These are phyloP conservation scores for Astreopora myriophthalma DNA, from an alignment of 64 coral and sea anemone genomes.

Conservation along the genomic window DNA sequence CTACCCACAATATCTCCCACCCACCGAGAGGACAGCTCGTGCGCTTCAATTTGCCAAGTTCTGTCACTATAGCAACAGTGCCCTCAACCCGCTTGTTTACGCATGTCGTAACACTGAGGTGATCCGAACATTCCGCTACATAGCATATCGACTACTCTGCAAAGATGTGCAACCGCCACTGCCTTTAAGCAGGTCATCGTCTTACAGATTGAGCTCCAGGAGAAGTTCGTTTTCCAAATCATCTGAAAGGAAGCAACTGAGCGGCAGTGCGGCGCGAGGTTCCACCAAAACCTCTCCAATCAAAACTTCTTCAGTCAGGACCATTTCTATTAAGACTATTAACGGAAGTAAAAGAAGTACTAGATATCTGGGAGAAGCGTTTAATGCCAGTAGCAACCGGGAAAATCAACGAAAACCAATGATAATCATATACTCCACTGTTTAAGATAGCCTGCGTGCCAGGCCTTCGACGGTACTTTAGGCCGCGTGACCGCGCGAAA, in stretches of 20 bases:
- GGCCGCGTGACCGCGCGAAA: too few species aligned
- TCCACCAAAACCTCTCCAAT: neutral
- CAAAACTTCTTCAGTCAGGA: neutral
- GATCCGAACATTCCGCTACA: neutral
- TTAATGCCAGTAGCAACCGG: neutral
- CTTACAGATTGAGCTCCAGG: neutral
- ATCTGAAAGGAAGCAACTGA: neutral
- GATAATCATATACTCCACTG: neutral
- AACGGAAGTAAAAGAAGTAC: neutral
- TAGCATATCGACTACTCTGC: neutral
- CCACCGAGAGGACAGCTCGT: neutral
- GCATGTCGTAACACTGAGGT: slow-evolving; percentile 12
- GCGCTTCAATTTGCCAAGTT: slow-evolving; percentile 20
- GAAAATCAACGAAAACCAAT: neutral
- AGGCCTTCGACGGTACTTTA: too few species aligned
- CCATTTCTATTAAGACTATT: neutral
- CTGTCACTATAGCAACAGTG: slow-evolving; percentile 51
- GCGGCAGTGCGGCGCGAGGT: neutral
- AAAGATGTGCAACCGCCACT: neutral
- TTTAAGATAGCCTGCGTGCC: neutral
- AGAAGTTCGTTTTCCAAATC: neutral
- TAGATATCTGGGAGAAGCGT: neutral
- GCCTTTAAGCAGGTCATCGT: neutral
- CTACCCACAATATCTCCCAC: neutral
- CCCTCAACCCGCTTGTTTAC: slow-evolving; percentile 22